Percentiles rank a stretch among this genome's conserved stretches.
These are phyloP conservation scores for Antheraea pernyi DNA, from an alignment of 1,140 invertebrate species.

Conservation along the genomic window DNA sequence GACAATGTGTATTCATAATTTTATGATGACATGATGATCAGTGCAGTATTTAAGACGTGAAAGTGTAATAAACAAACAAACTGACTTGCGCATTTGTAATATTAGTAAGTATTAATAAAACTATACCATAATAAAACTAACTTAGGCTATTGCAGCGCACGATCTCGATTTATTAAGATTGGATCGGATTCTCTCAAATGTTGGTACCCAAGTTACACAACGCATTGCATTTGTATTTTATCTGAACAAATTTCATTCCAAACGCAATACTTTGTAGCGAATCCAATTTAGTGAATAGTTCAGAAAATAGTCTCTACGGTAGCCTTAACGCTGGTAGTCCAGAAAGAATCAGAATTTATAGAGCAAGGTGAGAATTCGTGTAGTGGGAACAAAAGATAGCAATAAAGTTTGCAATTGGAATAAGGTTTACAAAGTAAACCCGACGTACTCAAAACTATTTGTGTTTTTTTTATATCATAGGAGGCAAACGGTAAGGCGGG, in stretches of 20 bases:
- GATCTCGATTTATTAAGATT: constrained; percentile 11
- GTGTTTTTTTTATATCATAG: too few relatives aligned
- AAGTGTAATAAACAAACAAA: too few relatives aligned
- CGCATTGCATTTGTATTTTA: constrained; percentile 18
- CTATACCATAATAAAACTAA: neutral
- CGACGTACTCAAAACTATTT: too few relatives aligned
- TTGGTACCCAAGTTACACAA: constrained; percentile 1
- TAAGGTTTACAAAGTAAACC: too few relatives aligned
- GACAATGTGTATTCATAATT: too few relatives aligned
- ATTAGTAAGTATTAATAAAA: too few relatives aligned
- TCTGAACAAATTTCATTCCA: constrained; percentile 23
- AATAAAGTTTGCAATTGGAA: neutral
- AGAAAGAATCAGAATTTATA: constrained; percentile 14
- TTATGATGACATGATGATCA: too few relatives aligned
- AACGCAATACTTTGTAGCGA: constrained; percentile 21
- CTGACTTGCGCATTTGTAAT: too few relatives aligned
- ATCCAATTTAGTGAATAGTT: constrained; percentile 21
- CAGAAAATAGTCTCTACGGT: neutral
- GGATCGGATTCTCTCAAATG: constrained; percentile 14
- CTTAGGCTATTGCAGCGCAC: neutral
- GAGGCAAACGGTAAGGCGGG: too few relatives aligned
- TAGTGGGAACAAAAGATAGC: constrained; percentile 7
- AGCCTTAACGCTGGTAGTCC: neutral
- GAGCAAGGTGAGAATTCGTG: constrained; percentile 18
- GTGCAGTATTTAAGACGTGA: too few relatives aligned